Percentiles rank a stretch among this genome's conserved stretches.
phyloP scores from a whole-genome alignment of 2,113 vertebrate species.

The Nothocercus nigrocapillus region DNA sequence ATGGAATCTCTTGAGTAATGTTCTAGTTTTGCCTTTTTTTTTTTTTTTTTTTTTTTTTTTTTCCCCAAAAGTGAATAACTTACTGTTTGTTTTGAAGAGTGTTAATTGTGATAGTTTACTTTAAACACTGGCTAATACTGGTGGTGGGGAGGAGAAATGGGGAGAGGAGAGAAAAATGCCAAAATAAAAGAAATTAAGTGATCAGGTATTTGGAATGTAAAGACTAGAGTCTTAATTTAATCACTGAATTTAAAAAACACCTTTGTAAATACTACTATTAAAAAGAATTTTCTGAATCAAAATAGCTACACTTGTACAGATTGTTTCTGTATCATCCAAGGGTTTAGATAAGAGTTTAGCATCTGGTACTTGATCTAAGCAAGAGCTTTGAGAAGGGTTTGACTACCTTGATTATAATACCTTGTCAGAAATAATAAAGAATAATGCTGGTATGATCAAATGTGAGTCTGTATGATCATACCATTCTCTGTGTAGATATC shows the following conservation, averaged over 20 bases:
- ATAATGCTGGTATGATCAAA: conserved; percentile 55
- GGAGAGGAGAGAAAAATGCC: conserved; percentile 36
- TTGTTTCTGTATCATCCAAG: conserved; percentile 61
- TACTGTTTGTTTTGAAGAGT: conserved; percentile 6
- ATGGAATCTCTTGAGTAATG: conserved; percentile 41
- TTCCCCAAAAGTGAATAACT: conserved; percentile 32
- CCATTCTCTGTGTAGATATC: conserved; percentile 26
- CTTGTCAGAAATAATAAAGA: conserved; percentile 46
- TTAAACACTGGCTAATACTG: conserved; percentile 39
- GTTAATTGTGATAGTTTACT: conserved; percentile 51
- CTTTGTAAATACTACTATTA: conserved; percentile 77
- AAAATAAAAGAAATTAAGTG: conserved; percentile 33
- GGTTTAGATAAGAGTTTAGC: conserved; percentile 58
- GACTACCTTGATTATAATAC: conserved; percentile 51
- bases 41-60: too few species aligned
- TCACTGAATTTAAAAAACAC: conserved; percentile 62
- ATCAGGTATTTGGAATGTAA: conserved; percentile 61
- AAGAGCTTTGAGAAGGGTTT: conserved; percentile 54
- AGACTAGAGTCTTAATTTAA: conserved; percentile 55
- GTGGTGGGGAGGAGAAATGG: neutral
- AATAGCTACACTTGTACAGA: conserved; percentile 70
- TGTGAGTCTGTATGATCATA: conserved; percentile 52
- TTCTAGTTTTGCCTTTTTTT: conserved; percentile 45
- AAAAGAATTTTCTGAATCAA: conserved; percentile 49
- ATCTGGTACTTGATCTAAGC: conserved; percentile 62